phyloP scores from a whole-genome alignment of 2,113 vertebrate genomes.

The Albula goreensis region DNA sequence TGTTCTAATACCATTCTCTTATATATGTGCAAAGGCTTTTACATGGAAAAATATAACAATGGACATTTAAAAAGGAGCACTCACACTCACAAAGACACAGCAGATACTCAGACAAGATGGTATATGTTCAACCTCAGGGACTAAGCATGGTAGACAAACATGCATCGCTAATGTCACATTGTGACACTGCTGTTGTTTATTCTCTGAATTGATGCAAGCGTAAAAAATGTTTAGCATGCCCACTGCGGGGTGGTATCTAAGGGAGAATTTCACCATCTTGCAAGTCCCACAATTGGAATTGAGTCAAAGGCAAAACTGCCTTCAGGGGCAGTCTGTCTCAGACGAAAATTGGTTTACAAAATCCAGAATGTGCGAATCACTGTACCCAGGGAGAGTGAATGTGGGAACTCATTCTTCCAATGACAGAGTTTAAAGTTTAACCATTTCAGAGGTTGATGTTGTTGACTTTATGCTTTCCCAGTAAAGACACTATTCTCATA shows the following conservation, averaged over 20 bases:
- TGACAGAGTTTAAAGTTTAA: neutral
- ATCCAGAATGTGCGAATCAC: slow-evolving; percentile 23
- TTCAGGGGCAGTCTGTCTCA: slow-evolving; percentile 22
- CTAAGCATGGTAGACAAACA: slow-evolving; percentile 1
- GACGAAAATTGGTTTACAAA: slow-evolving; percentile 27
- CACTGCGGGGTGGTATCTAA: neutral
- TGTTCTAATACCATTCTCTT: too few relatives aligned
- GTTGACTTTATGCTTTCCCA: neutral
- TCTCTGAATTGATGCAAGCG: neutral
- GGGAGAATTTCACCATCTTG: neutral
- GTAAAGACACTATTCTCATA: neutral
- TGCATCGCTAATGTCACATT: neutral
- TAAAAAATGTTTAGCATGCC: neutral
- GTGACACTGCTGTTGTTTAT: neutral
- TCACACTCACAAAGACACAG: neutral
- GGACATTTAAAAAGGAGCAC: neutral
- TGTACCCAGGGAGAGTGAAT: neutral
- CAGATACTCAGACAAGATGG: neutral
- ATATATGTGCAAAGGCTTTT: too few relatives aligned
- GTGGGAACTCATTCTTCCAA: neutral
- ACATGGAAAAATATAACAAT: neutral
- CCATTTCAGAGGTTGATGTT: slow-evolving; percentile 5
- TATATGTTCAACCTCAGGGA: neutral
- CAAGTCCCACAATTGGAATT: neutral
- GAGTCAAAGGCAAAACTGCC: slow-evolving; percentile 23